Conservation (phyloP, 2,888 invertebrate species). For the Mantis religiosa region DNA sequence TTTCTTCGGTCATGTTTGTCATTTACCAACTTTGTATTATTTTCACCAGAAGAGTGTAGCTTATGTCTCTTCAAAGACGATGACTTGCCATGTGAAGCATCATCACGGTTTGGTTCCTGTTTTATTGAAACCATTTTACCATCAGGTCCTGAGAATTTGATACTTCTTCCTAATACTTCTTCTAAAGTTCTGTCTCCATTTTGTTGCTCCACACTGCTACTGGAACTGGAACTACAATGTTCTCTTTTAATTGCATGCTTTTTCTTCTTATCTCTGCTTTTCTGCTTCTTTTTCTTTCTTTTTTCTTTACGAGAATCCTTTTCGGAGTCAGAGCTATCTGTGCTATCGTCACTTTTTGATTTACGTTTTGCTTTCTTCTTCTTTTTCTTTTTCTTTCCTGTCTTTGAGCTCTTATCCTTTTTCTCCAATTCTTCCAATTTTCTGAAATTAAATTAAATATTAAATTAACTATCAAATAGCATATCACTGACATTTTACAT, state of each 20-base stretch:
- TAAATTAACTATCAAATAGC: too few relatives aligned
- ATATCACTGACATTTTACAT: too few relatives aligned
- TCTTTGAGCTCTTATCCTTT: constrained; percentile 1
- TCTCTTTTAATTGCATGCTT: neutral
- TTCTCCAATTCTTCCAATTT: constrained; percentile 19
- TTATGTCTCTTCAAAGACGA: neutral
- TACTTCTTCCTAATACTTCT: constrained; percentile 10
- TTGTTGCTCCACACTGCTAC: neutral
- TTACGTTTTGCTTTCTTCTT: constrained; percentile 7
- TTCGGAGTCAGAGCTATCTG: neutral
- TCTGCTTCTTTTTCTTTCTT: neutral
- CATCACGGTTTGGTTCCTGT: neutral
- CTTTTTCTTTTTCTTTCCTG: neutral
- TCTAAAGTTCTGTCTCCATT: neutral
- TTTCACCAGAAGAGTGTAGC: neutral
- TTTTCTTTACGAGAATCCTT: neutral
- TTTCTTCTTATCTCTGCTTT: neutral
- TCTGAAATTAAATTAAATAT: neutral
- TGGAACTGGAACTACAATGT: neutral
- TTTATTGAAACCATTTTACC: neutral
- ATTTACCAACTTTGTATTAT: neutral
- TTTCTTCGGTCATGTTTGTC: neutral
- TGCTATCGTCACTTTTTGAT: neutral
- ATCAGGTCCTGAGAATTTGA: constrained; percentile 5
- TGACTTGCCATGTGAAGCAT: neutral